A percentile compares a stretch with the other conserved stretches of the same genome.
Evolutionary conservation across 2,888 invertebrate species (phyloP).

Genomic region (Stramonita haemastoma): DNA sequence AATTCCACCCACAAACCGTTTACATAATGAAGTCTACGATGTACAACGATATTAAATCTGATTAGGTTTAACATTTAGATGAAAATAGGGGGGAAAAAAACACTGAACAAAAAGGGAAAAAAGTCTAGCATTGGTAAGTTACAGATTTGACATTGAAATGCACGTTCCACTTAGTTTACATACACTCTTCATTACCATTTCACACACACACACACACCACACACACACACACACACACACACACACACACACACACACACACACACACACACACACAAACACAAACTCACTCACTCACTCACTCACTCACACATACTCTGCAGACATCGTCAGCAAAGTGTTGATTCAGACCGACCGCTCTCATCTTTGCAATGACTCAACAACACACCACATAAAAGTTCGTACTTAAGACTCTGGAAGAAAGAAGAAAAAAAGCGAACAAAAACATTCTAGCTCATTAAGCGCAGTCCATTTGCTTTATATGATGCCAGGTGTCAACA

Average conservation of each 20-base stretch:
- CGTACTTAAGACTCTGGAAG: too few relatives aligned
- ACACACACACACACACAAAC: too few relatives aligned
- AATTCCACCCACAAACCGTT: not conserved
- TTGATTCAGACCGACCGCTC: too few relatives aligned
- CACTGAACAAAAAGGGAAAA: not conserved
- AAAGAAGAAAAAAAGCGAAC: not conserved
- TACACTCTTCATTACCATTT: not conserved
- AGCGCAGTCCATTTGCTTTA: not conserved
- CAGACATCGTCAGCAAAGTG: too few relatives aligned
- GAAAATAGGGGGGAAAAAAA: not conserved
- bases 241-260: too few relatives aligned
- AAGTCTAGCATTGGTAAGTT: too few relatives aligned
- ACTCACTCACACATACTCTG: too few relatives aligned
- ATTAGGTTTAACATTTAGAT: not conserved
- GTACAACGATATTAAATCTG: not conserved
- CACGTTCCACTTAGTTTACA: not conserved
- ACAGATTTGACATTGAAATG: not conserved
- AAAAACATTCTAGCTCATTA: not conserved
- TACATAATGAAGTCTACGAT: not conserved
- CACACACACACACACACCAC: too few relatives aligned
- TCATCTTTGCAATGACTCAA: too few relatives aligned
- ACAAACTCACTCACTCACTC: too few relatives aligned
- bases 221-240: too few relatives aligned
- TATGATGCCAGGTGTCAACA: not conserved
- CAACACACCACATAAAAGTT: too few relatives aligned